Evolutionary conservation across 2,888 invertebrate genomes (phyloP), one percentile per base, ranked within the genome.

Genomic region (Trachelus troglodyta): DNA sequence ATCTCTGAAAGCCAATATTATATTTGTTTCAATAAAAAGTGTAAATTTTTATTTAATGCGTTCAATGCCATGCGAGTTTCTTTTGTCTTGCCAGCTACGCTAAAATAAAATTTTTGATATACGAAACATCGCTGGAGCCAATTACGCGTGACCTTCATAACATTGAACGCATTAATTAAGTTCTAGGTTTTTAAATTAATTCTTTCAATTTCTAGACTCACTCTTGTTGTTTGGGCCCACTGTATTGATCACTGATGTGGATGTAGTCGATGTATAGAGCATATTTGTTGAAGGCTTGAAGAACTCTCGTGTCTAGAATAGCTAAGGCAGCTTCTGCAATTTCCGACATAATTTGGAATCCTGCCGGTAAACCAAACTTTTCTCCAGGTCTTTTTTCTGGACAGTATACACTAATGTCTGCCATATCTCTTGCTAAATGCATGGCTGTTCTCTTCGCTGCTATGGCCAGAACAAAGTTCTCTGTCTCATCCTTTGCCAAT

Each of bases 231-330:
- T 98, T 97, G 37, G 95, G 94, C 69, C 99, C 99, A 84, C 96
- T 96, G 93, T 95, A 99, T 90, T 98, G 97, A 93, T 99, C 99
- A 77, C 99, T 98, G 88, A 99, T 95, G 93, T 99, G 99, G 91
- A 99, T 96, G 92, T 96, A 99, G 92, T 99, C 99, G 87, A 99
- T 94, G 90, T 95, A 93, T 80, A 95, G 94, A 85, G 96, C 94
- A 93, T 96, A 98, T 92, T 96, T 98, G 83, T 94, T 93, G 79
- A 98, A 93, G 79, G 96, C 95, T 81, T 96, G 94, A 71, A 94
- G 92, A 80, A 96, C 94, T 89, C 96, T 95, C 79, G 96, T 93
- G 93, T 99, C 99, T 85, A 99, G 93, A 86, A 99, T 93, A 80
- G 96, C 95, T 79, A 95, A 93, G 74, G 97, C 94, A 31, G 97